Conservation (phyloP, 2,888 invertebrate genomes). For the Pycnomerus fuliginosus region DNA sequence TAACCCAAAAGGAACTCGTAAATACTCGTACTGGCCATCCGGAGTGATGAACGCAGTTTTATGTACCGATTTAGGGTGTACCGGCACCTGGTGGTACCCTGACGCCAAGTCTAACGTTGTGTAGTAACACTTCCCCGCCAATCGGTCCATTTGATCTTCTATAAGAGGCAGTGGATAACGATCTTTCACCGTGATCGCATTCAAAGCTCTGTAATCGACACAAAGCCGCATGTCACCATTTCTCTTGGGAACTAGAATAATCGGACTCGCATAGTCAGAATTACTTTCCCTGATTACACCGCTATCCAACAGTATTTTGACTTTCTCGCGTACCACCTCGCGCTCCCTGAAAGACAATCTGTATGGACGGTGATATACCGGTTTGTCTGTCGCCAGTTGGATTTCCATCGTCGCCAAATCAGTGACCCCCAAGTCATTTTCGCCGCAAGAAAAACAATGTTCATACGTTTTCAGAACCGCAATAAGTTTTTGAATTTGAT, state of each 20-base stretch:
- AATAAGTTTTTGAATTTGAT: background rate
- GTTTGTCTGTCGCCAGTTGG: conserved; percentile 10
- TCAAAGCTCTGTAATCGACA: conserved; percentile 19
- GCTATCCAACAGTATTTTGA: conserved; percentile 10
- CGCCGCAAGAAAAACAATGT: conserved; percentile 7
- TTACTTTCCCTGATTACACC: conserved; percentile 19
- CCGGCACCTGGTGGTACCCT: conserved; percentile 40
- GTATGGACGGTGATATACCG: conserved; percentile 16
- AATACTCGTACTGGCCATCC: conserved; percentile 16
- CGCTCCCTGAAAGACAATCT: conserved; percentile 17
- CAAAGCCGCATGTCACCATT: conserved; percentile 9
- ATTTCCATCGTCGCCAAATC: conserved; percentile 15
- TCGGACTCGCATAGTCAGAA: conserved; percentile 19
- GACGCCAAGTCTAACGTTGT: conserved; percentile 35
- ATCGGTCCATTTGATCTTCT: conserved; percentile 35
- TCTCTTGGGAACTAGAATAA: conserved; percentile 10
- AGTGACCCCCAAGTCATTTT: conserved; percentile 16
- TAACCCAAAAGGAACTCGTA: conserved; percentile 1
- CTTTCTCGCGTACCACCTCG: conserved; percentile 14
- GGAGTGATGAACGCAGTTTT: conserved; percentile 37
- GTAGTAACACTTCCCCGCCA: conserved; percentile 30
- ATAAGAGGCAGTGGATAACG: conserved; percentile 35
- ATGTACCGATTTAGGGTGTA: conserved; percentile 30
- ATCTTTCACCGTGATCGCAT: conserved; percentile 29
- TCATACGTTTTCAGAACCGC: background rate